Evolutionary conservation across 2,113 vertebrate species (phyloP).

Genomic region (Rhinoderma darwinii): DNA sequence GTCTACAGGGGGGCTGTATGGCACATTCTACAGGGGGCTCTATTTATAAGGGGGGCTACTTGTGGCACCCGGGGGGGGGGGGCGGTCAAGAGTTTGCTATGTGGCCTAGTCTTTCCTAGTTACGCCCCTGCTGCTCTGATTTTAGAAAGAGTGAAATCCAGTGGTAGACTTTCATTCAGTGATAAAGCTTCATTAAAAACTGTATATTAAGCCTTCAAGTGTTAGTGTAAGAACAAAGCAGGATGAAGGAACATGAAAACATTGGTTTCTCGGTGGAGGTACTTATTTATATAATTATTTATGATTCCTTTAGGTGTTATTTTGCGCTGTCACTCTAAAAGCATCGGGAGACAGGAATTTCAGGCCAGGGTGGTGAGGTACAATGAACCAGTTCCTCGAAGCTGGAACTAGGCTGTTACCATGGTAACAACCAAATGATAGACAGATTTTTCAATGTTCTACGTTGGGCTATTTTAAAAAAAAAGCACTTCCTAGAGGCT

Average conservation of each 20-base stretch:
- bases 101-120: no score
- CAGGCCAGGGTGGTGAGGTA: conserved; percentile 62
- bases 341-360: conserved; percentile 63
- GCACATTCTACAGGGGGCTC: no score
- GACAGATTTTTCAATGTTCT: conserved; percentile 75
- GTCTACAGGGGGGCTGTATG: no score
- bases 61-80: no score
- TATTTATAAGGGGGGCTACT: no score
- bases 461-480: conserved; percentile 70
- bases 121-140: no score
- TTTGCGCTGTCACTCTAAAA: conserved; percentile 56
- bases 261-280: conserved; percentile 59
- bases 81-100: no score
- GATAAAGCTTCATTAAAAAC: background rate
- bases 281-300: conserved; percentile 58
- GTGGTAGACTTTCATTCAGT: background rate
- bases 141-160: background rate
- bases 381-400: conserved; percentile 71
- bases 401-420: conserved; percentile 77
- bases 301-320: conserved; percentile 52
- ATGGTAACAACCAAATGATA: conserved; percentile 77
- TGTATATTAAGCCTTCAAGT: background rate
- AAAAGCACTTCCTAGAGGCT: conserved; percentile 67
- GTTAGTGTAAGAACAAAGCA: background rate
- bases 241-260: conserved; percentile 43